Evolutionary conservation across 2,113 vertebrate genomes (phyloP).

Genomic region (Echinops telfairi): DNA sequence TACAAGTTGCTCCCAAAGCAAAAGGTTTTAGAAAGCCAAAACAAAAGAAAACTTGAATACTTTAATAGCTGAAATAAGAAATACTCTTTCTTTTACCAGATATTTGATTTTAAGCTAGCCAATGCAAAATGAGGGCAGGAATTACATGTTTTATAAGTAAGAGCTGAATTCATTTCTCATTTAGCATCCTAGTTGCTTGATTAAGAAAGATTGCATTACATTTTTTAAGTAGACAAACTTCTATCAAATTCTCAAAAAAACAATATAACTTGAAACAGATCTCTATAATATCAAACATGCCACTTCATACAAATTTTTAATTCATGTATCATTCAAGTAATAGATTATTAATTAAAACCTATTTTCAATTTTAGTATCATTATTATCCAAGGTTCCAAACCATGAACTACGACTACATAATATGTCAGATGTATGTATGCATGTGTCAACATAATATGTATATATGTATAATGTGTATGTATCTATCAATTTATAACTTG

Average conservation of each 20-base stretch:
- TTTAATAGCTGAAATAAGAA: neutral
- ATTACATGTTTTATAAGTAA: neutral
- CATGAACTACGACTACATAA: neutral
- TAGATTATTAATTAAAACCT: neutral
- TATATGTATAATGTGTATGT: no score
- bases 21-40: constrained; percentile 36
- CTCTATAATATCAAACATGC: neutral
- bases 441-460: no score
- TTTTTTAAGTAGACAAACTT: neutral
- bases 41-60: constrained; percentile 6
- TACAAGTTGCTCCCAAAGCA: no score
- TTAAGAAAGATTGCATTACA: neutral
- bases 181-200: constrained; percentile 12
- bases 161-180: neutral
- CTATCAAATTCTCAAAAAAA: constrained; percentile 30
- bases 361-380: constrained; percentile 46
- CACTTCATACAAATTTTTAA: constrained; percentile 36
- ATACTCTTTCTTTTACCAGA: constrained; percentile 28
- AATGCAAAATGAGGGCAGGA: neutral
- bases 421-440: neutral
- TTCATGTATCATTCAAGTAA: constrained; percentile 15
- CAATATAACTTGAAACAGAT: neutral
- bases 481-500: neutral
- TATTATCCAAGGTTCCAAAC: neutral
- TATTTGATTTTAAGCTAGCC: neutral